Conservation (phyloP, 2,888 invertebrate species). For the Melolontha melolontha region DNA sequence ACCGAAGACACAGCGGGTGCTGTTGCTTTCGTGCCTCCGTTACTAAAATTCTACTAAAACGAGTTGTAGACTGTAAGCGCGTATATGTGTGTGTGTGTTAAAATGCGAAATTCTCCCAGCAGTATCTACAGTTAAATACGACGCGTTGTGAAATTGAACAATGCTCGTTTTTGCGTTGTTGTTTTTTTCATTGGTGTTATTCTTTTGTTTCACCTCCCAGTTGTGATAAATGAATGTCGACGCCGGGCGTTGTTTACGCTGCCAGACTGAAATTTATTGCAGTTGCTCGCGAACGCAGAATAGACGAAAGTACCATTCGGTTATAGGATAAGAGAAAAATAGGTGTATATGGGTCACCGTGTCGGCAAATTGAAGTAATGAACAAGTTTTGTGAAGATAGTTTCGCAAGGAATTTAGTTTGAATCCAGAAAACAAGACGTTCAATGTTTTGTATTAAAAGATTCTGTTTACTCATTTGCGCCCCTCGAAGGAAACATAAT, state of each 20-base stretch:
- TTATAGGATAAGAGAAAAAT: slow-evolving; percentile 14
- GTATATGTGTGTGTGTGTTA: not conserved
- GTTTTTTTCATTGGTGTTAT: slow-evolving; percentile 9
- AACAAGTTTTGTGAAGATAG: slow-evolving; percentile 1
- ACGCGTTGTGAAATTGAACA: slow-evolving; percentile 30
- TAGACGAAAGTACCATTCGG: slow-evolving; percentile 14
- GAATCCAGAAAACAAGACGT: slow-evolving; percentile 7
- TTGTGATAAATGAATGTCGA: slow-evolving; percentile 29
- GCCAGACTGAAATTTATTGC: slow-evolving; percentile 25
- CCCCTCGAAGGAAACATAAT: not conserved
- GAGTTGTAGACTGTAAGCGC: not conserved
- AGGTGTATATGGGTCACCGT: slow-evolving; percentile 30
- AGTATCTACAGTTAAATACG: slow-evolving; percentile 24
- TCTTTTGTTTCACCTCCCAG: slow-evolving; percentile 28
- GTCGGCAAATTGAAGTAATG: slow-evolving; percentile 27
- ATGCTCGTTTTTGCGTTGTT: slow-evolving; percentile 25
- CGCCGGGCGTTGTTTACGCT: slow-evolving; percentile 31
- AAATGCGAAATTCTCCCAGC: slow-evolving; percentile 11
- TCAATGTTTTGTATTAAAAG: slow-evolving; percentile 4
- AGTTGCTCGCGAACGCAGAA: slow-evolving; percentile 15
- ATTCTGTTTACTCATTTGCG: slow-evolving; percentile 20
- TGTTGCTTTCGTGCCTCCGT: slow-evolving; percentile 5
- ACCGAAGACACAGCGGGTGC: slow-evolving; percentile 43
- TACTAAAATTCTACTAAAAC: slow-evolving; percentile 2
- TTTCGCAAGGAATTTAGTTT: slow-evolving; percentile 1